These are phyloP conservation scores for Todiramphus saurophagus DNA, from an alignment of 2,113 vertebrate species.

Conservation along the genomic window DNA sequence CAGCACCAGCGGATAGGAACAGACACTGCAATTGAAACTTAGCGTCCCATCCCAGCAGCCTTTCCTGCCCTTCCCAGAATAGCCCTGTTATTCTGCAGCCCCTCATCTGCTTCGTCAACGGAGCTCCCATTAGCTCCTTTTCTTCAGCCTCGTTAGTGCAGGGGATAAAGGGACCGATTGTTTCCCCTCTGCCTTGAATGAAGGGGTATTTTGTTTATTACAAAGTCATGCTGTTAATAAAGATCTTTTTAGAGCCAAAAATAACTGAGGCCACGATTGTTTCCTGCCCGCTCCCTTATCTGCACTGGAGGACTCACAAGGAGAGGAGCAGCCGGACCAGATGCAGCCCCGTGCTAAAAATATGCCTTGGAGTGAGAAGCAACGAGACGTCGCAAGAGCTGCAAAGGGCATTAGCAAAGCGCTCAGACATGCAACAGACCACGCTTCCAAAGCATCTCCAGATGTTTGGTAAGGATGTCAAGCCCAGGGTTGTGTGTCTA, in stretches of 20 bases:
- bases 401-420: background rate
- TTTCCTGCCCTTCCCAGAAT: slow-evolving; percentile 41
- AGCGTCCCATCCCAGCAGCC: background rate
- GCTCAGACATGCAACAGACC: background rate
- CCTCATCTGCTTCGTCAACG: background rate
- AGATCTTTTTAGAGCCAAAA: background rate
- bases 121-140: background rate
- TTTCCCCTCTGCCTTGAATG: background rate
- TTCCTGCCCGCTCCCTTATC: slow-evolving; percentile 46
- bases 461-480: background rate
- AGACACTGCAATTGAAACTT: background rate
- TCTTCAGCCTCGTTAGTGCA: background rate
- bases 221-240: slow-evolving; percentile 38
- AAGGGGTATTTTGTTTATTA: slow-evolving; percentile 54
- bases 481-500: accelerated
- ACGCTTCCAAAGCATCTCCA: background rate
- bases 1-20: accelerated
- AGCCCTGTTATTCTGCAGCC: background rate
- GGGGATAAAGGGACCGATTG: slow-evolving; percentile 27
- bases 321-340: background rate
- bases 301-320: background rate
- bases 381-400: background rate
- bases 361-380: background rate
- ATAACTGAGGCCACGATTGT: slow-evolving; percentile 14
- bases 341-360: slow-evolving; percentile 23